These are phyloP conservation scores for Aphaenogaster rudis DNA, from an alignment of 1,140 invertebrate species.

Conservation along the genomic window DNA sequence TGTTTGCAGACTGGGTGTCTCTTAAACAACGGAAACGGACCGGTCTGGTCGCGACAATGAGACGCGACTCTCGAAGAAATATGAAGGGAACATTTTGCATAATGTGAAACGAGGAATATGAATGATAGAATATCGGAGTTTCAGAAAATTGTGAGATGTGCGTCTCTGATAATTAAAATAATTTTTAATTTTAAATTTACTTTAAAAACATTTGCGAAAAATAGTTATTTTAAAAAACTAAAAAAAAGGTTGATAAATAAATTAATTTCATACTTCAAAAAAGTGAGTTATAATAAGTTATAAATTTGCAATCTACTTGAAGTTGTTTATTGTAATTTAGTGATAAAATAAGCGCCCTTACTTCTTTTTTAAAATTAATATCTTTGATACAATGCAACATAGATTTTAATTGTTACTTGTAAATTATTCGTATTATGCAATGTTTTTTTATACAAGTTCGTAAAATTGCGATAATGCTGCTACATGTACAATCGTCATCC, in stretches of 20 bases:
- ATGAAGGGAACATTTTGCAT: slow-evolving; percentile 10
- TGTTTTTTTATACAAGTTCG: slow-evolving; percentile 20
- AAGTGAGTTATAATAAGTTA: neutral
- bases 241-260: neutral
- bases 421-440: neutral
- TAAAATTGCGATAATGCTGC: slow-evolving; percentile 61
- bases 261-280: neutral
- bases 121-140: slow-evolving; percentile 1
- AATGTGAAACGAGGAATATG: slow-evolving; percentile 28
- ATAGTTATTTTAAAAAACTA: neutral
- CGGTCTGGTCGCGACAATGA: slow-evolving; percentile 37
- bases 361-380: neutral
- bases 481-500: slow-evolving; percentile 67
- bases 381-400: neutral
- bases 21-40: slow-evolving; percentile 70
- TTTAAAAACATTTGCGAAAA: neutral
- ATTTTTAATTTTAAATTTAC: neutral
- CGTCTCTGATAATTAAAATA: neutral
- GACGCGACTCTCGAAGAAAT: slow-evolving; percentile 48
- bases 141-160: neutral
- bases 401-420: neutral
- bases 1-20: slow-evolving; percentile 71
- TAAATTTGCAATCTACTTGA: neutral
- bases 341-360: neutral
- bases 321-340: neutral